Percentiles rank a stretch among this genome's conserved stretches.
phyloP scores from a whole-genome alignment of 2,888 invertebrate species.

The Aspidiotus destructor region DNA sequence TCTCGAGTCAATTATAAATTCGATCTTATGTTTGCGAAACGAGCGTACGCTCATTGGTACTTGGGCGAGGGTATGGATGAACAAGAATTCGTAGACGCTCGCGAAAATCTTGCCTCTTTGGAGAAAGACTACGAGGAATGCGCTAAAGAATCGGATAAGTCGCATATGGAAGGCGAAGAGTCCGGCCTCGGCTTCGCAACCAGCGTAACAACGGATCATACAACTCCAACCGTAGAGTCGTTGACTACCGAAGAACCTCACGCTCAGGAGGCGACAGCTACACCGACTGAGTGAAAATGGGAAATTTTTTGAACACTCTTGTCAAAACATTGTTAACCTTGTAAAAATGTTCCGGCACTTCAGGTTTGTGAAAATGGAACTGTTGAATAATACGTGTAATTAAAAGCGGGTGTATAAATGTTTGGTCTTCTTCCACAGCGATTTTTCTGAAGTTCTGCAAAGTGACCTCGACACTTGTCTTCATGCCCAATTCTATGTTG shows the following conservation, averaged over 20 bases:
- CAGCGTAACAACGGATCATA: constrained; percentile 2
- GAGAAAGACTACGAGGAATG: constrained; percentile 24
- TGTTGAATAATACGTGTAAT: no score
- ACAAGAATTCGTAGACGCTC: constrained; percentile 31
- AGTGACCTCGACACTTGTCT: no score
- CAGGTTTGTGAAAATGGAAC: no score
- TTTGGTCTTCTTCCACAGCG: no score
- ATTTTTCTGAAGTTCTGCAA: no score
- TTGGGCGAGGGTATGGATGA: constrained; percentile 35
- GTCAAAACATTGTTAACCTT: no score
- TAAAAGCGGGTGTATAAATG: no score
- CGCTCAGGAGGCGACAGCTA: no score
- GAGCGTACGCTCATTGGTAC: constrained; percentile 35
- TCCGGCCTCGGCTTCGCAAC: constrained; percentile 1
- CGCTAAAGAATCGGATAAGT: constrained; percentile 12
- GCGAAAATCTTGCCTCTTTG: constrained; percentile 28
- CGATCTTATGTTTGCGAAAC: constrained; percentile 46
- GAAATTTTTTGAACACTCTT: no score
- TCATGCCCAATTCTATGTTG: no score
- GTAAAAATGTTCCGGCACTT: no score
- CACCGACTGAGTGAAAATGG: no score
- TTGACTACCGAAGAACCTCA: neutral
- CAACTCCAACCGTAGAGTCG: neutral
- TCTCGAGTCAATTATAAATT: constrained; percentile 41
- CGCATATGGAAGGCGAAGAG: constrained; percentile 5